Evolutionary conservation across 2,888 invertebrate species (phyloP).

Genomic region (Perizoma flavofasciatum): DNA sequence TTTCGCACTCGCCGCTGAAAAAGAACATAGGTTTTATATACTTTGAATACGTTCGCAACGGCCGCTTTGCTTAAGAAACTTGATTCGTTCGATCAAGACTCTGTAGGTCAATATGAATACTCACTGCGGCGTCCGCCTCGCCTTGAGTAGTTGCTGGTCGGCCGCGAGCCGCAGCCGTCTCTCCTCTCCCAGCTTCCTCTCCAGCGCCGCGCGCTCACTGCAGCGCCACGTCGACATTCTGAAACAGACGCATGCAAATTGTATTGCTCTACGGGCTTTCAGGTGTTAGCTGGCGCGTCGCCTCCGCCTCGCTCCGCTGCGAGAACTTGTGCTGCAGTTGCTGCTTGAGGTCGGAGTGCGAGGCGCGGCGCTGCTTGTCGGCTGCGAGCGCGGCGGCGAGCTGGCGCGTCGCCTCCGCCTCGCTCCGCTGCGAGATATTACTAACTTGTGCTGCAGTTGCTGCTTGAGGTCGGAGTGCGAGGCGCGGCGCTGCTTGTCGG

Average conservation of each 20-base stretch:
- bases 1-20: constrained; percentile 66
- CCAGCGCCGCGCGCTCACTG: constrained; percentile 88
- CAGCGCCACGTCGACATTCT: constrained; percentile 80
- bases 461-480: constrained; percentile 92
- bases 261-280: too few species aligned
- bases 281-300: too few species aligned
- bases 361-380: constrained; percentile 75
- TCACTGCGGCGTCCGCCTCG: constrained; percentile 39
- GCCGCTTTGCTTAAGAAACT: too few species aligned
- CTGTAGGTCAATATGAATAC: neutral
- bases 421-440: too few species aligned
- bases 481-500: constrained; percentile 67
- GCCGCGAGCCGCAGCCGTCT: constrained; percentile 88
- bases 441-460: constrained; percentile 87
- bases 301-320: too few species aligned
- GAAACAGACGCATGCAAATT: constrained; percentile 7
- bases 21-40: neutral
- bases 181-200: constrained; percentile 94
- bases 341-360: constrained; percentile 91
- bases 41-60: too few species aligned
- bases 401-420: too few species aligned
- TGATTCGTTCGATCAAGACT: too few species aligned
- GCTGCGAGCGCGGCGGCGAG: too few species aligned
- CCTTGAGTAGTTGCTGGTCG: constrained; percentile 88
- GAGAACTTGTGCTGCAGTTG: constrained; percentile 85